A percentile compares a stretch with the other conserved stretches of the same genome.
Conservation (phyloP, 2,888 invertebrate species). For the Cataglyphis livida region DNA sequence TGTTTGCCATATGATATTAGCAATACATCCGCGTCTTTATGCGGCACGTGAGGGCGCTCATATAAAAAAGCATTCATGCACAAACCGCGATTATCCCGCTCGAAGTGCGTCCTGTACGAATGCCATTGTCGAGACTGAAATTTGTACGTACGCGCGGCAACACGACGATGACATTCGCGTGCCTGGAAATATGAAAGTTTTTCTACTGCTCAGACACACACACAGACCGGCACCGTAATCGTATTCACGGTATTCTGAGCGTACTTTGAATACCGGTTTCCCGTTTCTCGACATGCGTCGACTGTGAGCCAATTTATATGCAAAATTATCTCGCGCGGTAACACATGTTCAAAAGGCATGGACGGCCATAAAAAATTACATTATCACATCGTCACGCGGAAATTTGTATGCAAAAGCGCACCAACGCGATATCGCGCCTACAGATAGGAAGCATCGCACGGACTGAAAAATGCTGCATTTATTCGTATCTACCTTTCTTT, state of each 20-base stretch:
- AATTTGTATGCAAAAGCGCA: constrained; percentile 71
- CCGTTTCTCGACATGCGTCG: constrained; percentile 68
- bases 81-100: constrained; percentile 44
- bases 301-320: constrained; percentile 73
- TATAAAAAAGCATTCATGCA: constrained; percentile 43
- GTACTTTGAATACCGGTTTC: constrained; percentile 69
- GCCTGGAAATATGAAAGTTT: constrained; percentile 69
- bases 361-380: constrained; percentile 61
- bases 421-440: constrained; percentile 62
- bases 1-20: constrained; percentile 33
- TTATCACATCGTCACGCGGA: constrained; percentile 68
- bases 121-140: constrained; percentile 44
- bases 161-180: constrained; percentile 45
- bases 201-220: constrained; percentile 58
- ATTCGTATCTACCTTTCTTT: constrained; percentile 58
- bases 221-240: constrained; percentile 56
- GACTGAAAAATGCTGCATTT: constrained; percentile 57
- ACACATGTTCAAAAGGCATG: constrained; percentile 73
- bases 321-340: constrained; percentile 72
- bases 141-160: constrained; percentile 66
- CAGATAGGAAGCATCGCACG: constrained; percentile 49
- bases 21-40: constrained; percentile 38
- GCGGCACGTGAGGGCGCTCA: constrained; percentile 8
- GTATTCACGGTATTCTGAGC: constrained; percentile 66
- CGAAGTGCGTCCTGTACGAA: constrained; percentile 34